Evolutionary conservation across 2,797 vertebrate genomes (phyloP), one percentile per base, ranked within the genome.

Genomic region (Danio albolineatus): DNA sequence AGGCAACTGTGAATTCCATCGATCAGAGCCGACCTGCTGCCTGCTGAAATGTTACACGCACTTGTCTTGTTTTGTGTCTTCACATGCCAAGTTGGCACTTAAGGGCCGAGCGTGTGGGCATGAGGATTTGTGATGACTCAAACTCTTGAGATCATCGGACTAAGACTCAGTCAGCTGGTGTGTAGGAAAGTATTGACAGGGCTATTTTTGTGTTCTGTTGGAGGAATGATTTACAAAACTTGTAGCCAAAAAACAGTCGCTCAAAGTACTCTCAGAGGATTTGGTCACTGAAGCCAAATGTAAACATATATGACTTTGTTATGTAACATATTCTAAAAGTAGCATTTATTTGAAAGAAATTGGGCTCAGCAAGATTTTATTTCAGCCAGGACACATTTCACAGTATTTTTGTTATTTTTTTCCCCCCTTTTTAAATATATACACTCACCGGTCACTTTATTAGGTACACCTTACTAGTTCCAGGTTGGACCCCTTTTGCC

Each of bases 51-150:
- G 44, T 67, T 77, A 69, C 59, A 73, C 56, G 46, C 65, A 10
- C 65, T 57, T 48, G 62, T 80, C 66, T 78, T 44, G 64, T 61
- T 85, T 80, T 78, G 69, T 76, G 69, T 71, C 60, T 76, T 62
- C 28, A 60, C n/a, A 44, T 71, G 65, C 65, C 54, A 43, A 73
- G 74, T 75, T 78, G 77, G 78, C 61, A 49, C 66, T 69, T 54
- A 21, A 83, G 59, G 51, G 53, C 51, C 12, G 71, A 66, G 62
- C 39, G 36, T 39, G 76, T 65, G 62, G 69, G 76, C 56, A 62
- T 75, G 76, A 66, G 46, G 61, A 59, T 75, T 76, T 79, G 64
- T 83, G 74, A 79, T 85, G 84, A 80, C 74, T 85, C 84, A 83
- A 65, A 80, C 74, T 53, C 78, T 81, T 66, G 59, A 78, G 78